A percentile compares a stretch with the other conserved stretches of the same genome.
phyloP scores from a whole-genome alignment of 2,888 invertebrate species.

The Acrocyrtus sp. region DNA sequence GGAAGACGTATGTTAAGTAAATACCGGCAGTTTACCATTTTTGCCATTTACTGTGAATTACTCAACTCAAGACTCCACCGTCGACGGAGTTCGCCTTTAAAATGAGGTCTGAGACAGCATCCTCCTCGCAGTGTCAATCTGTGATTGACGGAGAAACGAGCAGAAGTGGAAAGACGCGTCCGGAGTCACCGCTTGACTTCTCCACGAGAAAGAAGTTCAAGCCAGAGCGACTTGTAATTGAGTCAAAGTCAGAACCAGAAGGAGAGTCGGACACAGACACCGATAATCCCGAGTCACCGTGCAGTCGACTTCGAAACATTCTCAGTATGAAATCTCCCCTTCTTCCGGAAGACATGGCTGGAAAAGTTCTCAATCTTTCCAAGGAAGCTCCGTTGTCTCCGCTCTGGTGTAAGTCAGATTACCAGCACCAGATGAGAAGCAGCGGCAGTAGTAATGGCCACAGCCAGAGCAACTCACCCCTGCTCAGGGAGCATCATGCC shows the following conservation, averaged over 20 bases:
- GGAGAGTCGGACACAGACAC: conserved; percentile 5
- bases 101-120: too few relatives aligned
- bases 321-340: conserved; percentile 61
- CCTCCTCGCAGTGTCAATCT: too few relatives aligned
- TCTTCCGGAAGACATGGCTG: conserved; percentile 46
- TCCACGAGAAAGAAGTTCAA: conserved; percentile 62
- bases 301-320: conserved; percentile 59
- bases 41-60: too few relatives aligned
- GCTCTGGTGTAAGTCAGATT: conserved; percentile 27
- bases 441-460: too few relatives aligned
- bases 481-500: conserved; percentile 7
- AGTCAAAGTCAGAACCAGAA: too few relatives aligned
- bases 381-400: conserved; percentile 49
- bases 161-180: not conserved
- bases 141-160: too few relatives aligned
- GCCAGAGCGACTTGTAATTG: conserved; percentile 10
- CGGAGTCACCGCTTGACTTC: conserved; percentile 64
- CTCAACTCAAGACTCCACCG: too few relatives aligned
- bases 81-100: too few relatives aligned
- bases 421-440: not conserved
- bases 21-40: too few relatives aligned
- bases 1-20: too few relatives aligned
- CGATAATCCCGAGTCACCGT: conserved; percentile 53
- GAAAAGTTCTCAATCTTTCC: conserved; percentile 56
- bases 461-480: conserved; percentile 19